Conservation (phyloP, 2,888 invertebrate genomes). For the Acrobasis repandana region DNA sequence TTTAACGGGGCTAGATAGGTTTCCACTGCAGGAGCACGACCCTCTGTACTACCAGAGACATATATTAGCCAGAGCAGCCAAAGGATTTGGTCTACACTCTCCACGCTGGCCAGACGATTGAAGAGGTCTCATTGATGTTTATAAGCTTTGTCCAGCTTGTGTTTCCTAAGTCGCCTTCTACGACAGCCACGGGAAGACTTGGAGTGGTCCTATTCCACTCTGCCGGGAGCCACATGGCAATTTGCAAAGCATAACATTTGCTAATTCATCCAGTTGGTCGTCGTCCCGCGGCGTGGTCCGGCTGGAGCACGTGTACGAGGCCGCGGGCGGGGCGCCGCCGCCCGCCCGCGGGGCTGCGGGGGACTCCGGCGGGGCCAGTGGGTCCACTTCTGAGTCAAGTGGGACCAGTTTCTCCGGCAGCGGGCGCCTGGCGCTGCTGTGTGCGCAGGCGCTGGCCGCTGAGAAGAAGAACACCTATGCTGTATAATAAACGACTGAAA, state of each 20-base stretch:
- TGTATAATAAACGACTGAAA: conserved; percentile 32
- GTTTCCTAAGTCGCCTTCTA: no score
- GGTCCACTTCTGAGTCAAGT: background rate
- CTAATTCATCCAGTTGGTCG: conserved; percentile 3
- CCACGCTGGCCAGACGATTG: no score
- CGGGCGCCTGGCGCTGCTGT: conserved; percentile 27
- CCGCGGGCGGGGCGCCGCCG: conserved; percentile 28
- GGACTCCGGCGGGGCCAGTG: conserved; percentile 24
- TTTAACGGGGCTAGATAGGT: no score
- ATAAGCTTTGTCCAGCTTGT: no score
- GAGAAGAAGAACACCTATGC: background rate
- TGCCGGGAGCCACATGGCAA: no score
- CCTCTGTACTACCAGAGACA: no score
- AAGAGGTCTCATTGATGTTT: no score
- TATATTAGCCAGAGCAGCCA: no score
- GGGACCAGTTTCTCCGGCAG: conserved; percentile 19
- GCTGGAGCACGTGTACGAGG: conserved; percentile 33
- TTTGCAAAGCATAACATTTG: conserved; percentile 11
- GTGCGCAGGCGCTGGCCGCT: conserved; percentile 27
- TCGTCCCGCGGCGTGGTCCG: conserved; percentile 8
- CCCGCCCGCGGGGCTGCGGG: conserved; percentile 55
- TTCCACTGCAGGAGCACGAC: no score
- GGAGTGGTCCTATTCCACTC: no score
- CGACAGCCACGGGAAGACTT: no score
- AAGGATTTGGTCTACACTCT: no score